Conservation (phyloP, 1,140 invertebrate genomes). For the Panagrolaimus sp. region DNA sequence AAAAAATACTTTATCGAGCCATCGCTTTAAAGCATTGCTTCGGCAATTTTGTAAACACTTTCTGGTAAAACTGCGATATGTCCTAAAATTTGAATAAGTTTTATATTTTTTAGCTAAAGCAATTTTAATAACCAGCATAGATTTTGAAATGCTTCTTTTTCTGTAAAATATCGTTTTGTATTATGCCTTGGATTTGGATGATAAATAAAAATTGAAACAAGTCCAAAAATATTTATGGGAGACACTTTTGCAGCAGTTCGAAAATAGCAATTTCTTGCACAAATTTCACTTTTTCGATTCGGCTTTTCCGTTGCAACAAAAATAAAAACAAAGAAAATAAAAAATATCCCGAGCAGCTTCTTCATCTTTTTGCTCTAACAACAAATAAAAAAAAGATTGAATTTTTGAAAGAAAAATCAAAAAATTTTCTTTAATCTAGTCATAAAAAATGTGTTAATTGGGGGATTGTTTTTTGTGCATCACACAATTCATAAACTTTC, state of each 20-base stretch:
- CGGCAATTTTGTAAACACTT: background rate
- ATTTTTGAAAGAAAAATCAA: background rate
- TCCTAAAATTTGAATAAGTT: background rate
- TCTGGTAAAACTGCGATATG: background rate
- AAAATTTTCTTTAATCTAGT: background rate
- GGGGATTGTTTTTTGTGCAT: background rate
- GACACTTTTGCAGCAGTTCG: background rate
- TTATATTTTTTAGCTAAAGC: too few species aligned
- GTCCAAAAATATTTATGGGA: background rate
- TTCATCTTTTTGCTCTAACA: background rate
- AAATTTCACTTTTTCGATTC: background rate
- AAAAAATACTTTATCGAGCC: background rate
- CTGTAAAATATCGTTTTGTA: too few species aligned
- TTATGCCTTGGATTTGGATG: too few species aligned
- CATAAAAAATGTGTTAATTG: background rate
- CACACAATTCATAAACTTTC: too few species aligned
- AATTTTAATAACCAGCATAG: background rate
- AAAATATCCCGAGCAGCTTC: background rate
- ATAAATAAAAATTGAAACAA: background rate
- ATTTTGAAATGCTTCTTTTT: constrained; percentile 3
- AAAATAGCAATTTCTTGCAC: constrained; percentile 1
- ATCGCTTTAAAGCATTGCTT: background rate
- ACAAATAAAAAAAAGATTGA: background rate
- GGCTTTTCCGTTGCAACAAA: background rate
- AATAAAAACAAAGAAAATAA: constrained; percentile 24